These are phyloP conservation scores for Ornithoptera priamus DNA, from an alignment of 2,888 invertebrate species.

Conservation along the genomic window DNA sequence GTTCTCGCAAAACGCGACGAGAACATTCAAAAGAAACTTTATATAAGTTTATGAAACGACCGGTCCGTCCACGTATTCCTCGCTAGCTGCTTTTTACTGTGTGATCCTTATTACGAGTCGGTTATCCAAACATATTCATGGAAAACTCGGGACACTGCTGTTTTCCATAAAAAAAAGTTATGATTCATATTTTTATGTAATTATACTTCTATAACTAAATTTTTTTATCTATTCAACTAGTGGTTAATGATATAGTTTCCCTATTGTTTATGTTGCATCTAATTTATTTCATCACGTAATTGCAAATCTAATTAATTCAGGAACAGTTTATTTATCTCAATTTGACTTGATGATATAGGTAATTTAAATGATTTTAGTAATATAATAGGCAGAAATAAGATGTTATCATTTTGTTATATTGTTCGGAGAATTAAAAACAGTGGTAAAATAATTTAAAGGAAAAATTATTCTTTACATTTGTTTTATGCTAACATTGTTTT, in stretches of 20 bases:
- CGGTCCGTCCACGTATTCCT: conserved; percentile 21
- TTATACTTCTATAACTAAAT: too few species aligned
- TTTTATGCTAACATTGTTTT: too few species aligned
- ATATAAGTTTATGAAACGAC: conserved; percentile 16
- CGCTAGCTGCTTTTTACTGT: conserved; percentile 19
- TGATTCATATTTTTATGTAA: too few species aligned
- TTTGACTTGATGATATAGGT: neutral
- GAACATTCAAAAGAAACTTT: conserved; percentile 2
- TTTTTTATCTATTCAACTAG: too few species aligned
- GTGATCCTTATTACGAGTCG: conserved; percentile 14
- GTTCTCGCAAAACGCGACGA: conserved; percentile 8
- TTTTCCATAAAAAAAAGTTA: neutral
- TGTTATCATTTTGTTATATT: too few species aligned
- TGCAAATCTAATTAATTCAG: neutral
- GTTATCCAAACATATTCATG: conserved; percentile 15
- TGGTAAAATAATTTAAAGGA: too few species aligned
- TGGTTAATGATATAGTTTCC: too few species aligned
- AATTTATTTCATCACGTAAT: neutral
- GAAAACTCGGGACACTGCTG: conserved; percentile 6
- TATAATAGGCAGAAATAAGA: too few species aligned
- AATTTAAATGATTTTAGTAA: too few species aligned
- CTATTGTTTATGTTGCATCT: too few species aligned
- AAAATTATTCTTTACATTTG: too few species aligned
- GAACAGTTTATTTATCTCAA: neutral
- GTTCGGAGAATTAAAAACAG: too few species aligned